These are phyloP conservation scores for Lydus trimaculatus DNA, from an alignment of 2,888 invertebrate species.

Conservation along the genomic window DNA sequence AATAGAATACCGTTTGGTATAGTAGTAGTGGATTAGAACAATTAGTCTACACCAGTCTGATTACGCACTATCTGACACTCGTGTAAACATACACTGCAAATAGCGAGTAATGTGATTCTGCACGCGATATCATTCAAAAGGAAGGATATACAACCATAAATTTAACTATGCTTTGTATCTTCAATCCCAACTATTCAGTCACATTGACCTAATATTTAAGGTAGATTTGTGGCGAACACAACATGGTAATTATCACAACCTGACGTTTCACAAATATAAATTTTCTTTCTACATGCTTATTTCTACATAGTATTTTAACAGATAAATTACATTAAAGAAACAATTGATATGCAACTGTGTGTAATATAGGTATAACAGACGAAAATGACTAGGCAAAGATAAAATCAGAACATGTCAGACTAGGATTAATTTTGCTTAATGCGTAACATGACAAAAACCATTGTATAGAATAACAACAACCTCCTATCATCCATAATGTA, in stretches of 20 bases:
- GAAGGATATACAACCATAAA: slow-evolving; percentile 41
- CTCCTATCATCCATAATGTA: background rate
- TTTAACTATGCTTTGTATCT: slow-evolving; percentile 34
- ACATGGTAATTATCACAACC: slow-evolving; percentile 32
- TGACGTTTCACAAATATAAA: slow-evolving; percentile 33
- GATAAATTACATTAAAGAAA: background rate
- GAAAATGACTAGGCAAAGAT: slow-evolving; percentile 15
- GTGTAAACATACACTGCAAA: slow-evolving; percentile 45
- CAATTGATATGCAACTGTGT: background rate
- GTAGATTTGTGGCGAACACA: slow-evolving; percentile 35
- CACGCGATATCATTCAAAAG: slow-evolving; percentile 46
- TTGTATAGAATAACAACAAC: slow-evolving; percentile 24
- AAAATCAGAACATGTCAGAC: slow-evolving; percentile 27
- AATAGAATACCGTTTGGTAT: background rate
- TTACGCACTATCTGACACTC: slow-evolving; percentile 46
- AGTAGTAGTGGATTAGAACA: slow-evolving; percentile 19
- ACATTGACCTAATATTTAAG: slow-evolving; percentile 33
- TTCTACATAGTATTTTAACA: slow-evolving; percentile 17
- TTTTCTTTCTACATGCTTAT: slow-evolving; percentile 27
- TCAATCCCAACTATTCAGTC: slow-evolving; percentile 30
- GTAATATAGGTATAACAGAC: background rate
- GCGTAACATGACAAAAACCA: slow-evolving; percentile 32
- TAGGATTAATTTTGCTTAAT: slow-evolving; percentile 31
- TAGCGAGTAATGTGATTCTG: slow-evolving; percentile 44
- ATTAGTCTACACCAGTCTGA: slow-evolving; percentile 42